phyloP scores from a whole-genome alignment of 2,888 invertebrate species.

The Drosophila pseudotalamancana region DNA sequence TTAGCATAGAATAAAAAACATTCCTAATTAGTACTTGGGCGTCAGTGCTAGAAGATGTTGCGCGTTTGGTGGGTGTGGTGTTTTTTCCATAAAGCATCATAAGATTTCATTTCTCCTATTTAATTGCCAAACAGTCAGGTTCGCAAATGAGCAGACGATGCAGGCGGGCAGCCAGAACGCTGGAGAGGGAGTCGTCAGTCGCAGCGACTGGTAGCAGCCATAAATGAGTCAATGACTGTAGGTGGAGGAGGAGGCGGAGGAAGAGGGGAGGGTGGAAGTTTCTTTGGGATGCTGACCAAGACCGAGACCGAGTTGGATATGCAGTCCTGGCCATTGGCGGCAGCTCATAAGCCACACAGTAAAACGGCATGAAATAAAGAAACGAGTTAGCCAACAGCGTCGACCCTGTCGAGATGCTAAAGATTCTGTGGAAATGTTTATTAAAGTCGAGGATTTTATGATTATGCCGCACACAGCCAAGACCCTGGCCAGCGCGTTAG shows the following conservation, averaged over 20 bases:
- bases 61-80: slow-evolving; percentile 31
- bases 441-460: slow-evolving; percentile 77
- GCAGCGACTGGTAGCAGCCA: slow-evolving; percentile 47
- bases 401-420: slow-evolving; percentile 67
- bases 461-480: slow-evolving; percentile 73
- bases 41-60: slow-evolving; percentile 1
- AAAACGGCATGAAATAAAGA: slow-evolving; percentile 69
- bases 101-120: slow-evolving; percentile 68
- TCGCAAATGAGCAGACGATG: slow-evolving; percentile 47
- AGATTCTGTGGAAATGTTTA: slow-evolving; percentile 80
- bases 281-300: slow-evolving; percentile 22
- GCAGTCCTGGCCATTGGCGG: slow-evolving; percentile 42
- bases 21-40: slow-evolving; percentile 34
- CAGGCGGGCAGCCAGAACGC: not conserved
- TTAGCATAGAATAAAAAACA: slow-evolving; percentile 10
- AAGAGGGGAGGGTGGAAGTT: slow-evolving; percentile 2
- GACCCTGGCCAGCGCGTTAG: slow-evolving; percentile 23
- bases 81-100: slow-evolving; percentile 46
- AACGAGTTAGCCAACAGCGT: slow-evolving; percentile 67
- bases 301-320: slow-evolving; percentile 16
- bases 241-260: not conserved
- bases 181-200: slow-evolving; percentile 1
- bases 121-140: slow-evolving; percentile 57
- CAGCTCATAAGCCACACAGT: slow-evolving; percentile 64
- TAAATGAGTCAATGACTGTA: slow-evolving; percentile 74